Evolutionary conservation across 1,140 invertebrate genomes (phyloP), one percentile per base, ranked within the genome.

Genomic region (Thereuonema tuberculata): DNA sequence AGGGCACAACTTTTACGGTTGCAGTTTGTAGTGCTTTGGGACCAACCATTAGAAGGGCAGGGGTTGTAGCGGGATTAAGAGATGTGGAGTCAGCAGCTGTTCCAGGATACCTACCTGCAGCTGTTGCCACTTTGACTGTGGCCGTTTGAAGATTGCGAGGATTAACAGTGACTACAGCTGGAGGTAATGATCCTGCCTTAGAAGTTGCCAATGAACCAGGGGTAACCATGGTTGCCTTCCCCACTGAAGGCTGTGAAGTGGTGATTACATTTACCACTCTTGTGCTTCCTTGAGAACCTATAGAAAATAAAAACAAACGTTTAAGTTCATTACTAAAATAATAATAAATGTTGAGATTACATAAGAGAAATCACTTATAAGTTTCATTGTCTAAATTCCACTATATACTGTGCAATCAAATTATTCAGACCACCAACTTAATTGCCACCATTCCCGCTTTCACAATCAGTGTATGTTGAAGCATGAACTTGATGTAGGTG

Each of bases 21-120:
- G 70, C 69, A 2, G 72, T 64, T 56, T 74, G 72, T 31, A 72
- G 61, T 1, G 70, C 71, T 64, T 72, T 74, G n/a, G 72, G 70
- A 61, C 71, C 72, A 3, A 74, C 72, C 14, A 70, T 72, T 14
- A 72, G 68, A 9, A 72, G 67, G 62, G 57, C 23, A 46, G 55
- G 55, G 20, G 27, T 25, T 2, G 37, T 17, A 23, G 69, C 72
- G 17, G 68, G 64, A 17, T 65, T 12, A 20, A 5, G 5, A 9
- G 9, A 12, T 17, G 48, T 12, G 21, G 5, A 5, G 5, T 5
- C 48, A 9, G 17, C 48, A 5, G 21, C 5, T 5, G 48, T 9
- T 12, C 48, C 48, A 14, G 48, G 17, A 50, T 50, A 50, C 21
- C 48, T 50, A 21, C 48, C 48, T 14, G 48, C 48, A 20, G 48